A percentile compares a stretch with the other conserved stretches of the same genome.
phyloP scores from a whole-genome alignment of 1,140 invertebrate genomes.

The Drosophila grimshawi region DNA sequence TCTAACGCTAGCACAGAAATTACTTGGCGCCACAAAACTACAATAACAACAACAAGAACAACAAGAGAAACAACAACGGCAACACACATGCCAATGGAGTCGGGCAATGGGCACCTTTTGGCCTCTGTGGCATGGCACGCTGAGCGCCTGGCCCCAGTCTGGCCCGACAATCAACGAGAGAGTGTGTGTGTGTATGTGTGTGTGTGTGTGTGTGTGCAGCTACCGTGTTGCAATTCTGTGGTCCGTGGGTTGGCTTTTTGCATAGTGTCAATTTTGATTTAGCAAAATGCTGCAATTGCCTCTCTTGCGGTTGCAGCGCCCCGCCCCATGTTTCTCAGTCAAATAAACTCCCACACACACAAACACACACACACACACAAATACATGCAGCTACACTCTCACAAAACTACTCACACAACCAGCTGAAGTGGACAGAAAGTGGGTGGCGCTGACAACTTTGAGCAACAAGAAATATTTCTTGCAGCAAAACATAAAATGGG shows the following conservation, averaged over 20 bases:
- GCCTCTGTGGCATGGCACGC: constrained; percentile 71
- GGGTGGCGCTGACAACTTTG: constrained; percentile 76
- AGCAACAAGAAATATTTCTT: constrained; percentile 61
- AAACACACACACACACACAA: constrained; percentile 5
- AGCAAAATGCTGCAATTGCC: constrained; percentile 66
- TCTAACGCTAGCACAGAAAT: constrained; percentile 72
- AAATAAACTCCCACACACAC: constrained; percentile 55
- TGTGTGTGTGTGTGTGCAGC: constrained; percentile 41
- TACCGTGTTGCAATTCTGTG: constrained; percentile 69
- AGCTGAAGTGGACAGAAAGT: constrained; percentile 59
- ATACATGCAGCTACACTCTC: not conserved
- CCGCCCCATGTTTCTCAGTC: constrained; percentile 62
- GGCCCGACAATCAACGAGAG: constrained; percentile 45
- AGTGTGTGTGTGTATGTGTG: constrained; percentile 1
- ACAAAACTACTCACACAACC: not conserved
- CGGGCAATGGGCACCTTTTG: constrained; percentile 70
- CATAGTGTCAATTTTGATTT: constrained; percentile 81
- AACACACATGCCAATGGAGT: constrained; percentile 27
- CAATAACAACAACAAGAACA: constrained; percentile 22
- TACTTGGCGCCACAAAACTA: constrained; percentile 70
- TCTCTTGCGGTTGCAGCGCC: constrained; percentile 49
- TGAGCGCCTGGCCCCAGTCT: constrained; percentile 72
- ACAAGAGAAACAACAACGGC: constrained; percentile 13
- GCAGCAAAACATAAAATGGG: constrained; percentile 52
- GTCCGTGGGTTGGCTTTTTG: constrained; percentile 75